Conservation (phyloP, 2,888 invertebrate genomes). For the Amblyjoppa fuscipennis region DNA sequence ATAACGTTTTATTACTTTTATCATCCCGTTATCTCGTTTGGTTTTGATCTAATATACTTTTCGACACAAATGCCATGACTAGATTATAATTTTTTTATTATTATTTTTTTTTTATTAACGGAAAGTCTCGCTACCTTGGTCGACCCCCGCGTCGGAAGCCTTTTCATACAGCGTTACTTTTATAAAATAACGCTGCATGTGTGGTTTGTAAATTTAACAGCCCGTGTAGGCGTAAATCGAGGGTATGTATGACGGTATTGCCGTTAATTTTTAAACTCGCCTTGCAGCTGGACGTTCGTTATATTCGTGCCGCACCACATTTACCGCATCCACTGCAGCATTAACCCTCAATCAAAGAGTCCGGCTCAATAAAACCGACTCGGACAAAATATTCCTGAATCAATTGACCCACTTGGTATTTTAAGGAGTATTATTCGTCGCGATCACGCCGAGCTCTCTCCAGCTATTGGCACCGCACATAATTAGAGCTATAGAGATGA, state of each 20-base stretch:
- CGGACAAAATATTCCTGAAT: conserved; percentile 44
- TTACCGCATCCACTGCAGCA: not conserved
- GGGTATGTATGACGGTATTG: not conserved
- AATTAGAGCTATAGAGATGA: not conserved
- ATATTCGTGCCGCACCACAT: not conserved
- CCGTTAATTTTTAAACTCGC: conserved; percentile 1
- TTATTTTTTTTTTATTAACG: too few species aligned
- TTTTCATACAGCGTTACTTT: too few species aligned
- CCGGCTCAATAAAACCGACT: conserved; percentile 35
- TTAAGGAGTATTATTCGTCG: conserved; percentile 11
- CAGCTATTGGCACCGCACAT: conserved; percentile 12
- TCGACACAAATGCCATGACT: too few species aligned
- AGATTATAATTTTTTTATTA: too few species aligned
- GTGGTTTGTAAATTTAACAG: too few species aligned
- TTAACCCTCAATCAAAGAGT: not conserved
- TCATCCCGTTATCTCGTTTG: too few species aligned
- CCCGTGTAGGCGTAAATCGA: not conserved
- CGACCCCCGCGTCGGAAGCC: too few species aligned
- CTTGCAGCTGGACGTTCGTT: not conserved
- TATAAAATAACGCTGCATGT: too few species aligned
- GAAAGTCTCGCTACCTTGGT: too few species aligned
- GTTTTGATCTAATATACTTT: too few species aligned
- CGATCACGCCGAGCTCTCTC: conserved; percentile 12
- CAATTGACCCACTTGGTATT: conserved; percentile 53
- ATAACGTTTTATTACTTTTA: too few species aligned